These are phyloP conservation scores for Pagetopsis macropterus DNA, from an alignment of 2,797 vertebrate genomes.

Conservation along the genomic window DNA sequence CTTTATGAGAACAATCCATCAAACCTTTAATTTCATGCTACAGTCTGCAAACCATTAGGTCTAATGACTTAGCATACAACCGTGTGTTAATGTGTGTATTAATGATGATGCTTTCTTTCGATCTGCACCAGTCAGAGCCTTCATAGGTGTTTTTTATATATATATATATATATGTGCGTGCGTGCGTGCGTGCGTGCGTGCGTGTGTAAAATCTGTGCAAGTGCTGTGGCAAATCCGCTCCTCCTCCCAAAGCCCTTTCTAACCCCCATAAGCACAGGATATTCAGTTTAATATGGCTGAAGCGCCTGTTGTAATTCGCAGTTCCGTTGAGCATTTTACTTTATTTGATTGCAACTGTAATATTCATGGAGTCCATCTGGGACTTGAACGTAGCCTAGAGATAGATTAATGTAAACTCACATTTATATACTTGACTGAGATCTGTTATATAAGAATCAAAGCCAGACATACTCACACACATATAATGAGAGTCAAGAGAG, in stretches of 20 bases:
- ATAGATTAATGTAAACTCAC: constrained; percentile 31
- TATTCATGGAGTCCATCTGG: constrained; percentile 48
- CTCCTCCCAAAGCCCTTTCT: constrained; percentile 21
- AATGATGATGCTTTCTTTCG: constrained; percentile 56
- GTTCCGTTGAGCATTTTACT: constrained; percentile 43
- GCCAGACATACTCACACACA: constrained; percentile 13
- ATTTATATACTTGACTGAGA: constrained; percentile 36
- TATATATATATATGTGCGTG: background rate
- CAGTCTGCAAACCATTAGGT: constrained; percentile 73
- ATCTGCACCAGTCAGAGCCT: constrained; percentile 54
- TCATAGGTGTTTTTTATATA: constrained; percentile 37
- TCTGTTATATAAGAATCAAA: constrained; percentile 28
- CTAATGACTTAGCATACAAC: constrained; percentile 70
- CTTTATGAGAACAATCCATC: constrained; percentile 77
- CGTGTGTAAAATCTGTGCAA: background rate
- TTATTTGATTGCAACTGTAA: constrained; percentile 55
- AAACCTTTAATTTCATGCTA: constrained; percentile 78
- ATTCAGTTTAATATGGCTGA: constrained; percentile 51
- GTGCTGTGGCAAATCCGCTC: constrained; percentile 20
- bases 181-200: constrained; percentile 7
- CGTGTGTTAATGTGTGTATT: constrained; percentile 66
- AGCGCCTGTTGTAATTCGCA: constrained; percentile 38
- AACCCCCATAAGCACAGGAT: constrained; percentile 50
- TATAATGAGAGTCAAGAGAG: constrained; percentile 2
- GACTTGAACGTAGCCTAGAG: constrained; percentile 40